phyloP scores from a whole-genome alignment of 2,797 vertebrate species.

The Gambusia yucatana region DNA sequence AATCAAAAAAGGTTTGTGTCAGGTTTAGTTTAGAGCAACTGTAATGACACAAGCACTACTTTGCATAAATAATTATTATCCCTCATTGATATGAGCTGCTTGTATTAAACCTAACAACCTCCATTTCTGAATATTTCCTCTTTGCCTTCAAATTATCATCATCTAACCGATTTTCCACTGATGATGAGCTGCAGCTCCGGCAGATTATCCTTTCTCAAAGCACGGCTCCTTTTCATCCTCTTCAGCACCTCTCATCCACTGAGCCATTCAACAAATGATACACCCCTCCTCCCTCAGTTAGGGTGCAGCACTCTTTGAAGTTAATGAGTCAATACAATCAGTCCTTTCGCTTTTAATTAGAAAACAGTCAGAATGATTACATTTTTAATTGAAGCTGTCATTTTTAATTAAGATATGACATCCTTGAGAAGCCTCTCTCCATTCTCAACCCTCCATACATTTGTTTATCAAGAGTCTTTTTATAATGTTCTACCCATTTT shows the following conservation, averaged over 20 bases:
- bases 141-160: conserved; percentile 31
- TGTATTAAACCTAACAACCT: conserved; percentile 36
- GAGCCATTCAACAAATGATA: conserved; percentile 52
- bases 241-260: conserved; percentile 37
- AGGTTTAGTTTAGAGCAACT: conserved; percentile 28
- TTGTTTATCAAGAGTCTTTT: conserved; percentile 59
- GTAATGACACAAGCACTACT: conserved; percentile 12
- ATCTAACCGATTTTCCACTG: conserved; percentile 37
- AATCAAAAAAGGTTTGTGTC: background rate
- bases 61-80: background rate
- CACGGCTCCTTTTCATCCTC: conserved; percentile 42
- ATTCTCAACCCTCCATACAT: conserved; percentile 59
- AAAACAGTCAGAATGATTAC: conserved; percentile 85
- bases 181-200: conserved; percentile 29
- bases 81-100: conserved; percentile 22
- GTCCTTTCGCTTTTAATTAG: conserved; percentile 83
- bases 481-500: conserved; percentile 46
- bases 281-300: conserved; percentile 60
- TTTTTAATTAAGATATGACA: conserved; percentile 86
- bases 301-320: conserved; percentile 77
- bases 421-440: conserved; percentile 73
- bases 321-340: conserved; percentile 87
- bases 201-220: conserved; percentile 46
- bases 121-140: conserved; percentile 19
- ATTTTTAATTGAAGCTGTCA: conserved; percentile 87